phyloP scores from a whole-genome alignment of 2,888 invertebrate species.

The Trissoscelio sp. region DNA sequence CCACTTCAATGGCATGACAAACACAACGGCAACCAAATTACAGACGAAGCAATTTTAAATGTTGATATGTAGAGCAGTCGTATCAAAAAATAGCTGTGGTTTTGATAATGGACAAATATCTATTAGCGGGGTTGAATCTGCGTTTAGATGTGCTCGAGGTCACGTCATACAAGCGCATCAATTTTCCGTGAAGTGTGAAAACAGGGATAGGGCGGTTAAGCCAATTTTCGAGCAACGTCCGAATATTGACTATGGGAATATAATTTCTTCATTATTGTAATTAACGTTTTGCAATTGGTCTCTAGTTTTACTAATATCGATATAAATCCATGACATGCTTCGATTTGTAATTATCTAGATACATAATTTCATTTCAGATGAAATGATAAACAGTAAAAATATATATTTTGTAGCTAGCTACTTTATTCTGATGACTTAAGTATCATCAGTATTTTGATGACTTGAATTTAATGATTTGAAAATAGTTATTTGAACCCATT shows the following conservation, averaged over 20 bases:
- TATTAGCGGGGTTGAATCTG: not conserved
- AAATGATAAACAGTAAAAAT: too few relatives aligned
- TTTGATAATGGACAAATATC: conserved; percentile 25
- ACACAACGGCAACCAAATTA: conserved; percentile 20
- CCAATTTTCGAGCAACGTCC: conserved; percentile 19
- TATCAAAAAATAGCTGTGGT: conserved; percentile 18
- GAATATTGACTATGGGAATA: conserved; percentile 15
- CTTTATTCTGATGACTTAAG: too few relatives aligned
- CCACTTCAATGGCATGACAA: conserved; percentile 21
- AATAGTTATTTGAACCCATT: too few relatives aligned
- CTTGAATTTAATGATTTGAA: too few relatives aligned
- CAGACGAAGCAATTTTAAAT: conserved; percentile 16
- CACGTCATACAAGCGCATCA: conserved; percentile 6
- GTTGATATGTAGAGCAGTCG: not conserved
- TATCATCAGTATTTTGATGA: too few relatives aligned
- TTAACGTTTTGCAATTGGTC: conserved; percentile 15
- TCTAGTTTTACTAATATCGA: not conserved
- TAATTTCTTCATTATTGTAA: conserved; percentile 37
- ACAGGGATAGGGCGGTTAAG: conserved; percentile 33
- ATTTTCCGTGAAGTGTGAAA: conserved; percentile 31
- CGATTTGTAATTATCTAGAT: too few relatives aligned
- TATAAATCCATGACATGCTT: too few relatives aligned
- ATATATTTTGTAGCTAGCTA: too few relatives aligned
- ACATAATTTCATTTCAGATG: too few relatives aligned
- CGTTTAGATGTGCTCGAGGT: conserved; percentile 15